These are phyloP conservation scores for Argyrosomus regius DNA, from an alignment of 2,797 vertebrate genomes.

Conservation along the genomic window DNA sequence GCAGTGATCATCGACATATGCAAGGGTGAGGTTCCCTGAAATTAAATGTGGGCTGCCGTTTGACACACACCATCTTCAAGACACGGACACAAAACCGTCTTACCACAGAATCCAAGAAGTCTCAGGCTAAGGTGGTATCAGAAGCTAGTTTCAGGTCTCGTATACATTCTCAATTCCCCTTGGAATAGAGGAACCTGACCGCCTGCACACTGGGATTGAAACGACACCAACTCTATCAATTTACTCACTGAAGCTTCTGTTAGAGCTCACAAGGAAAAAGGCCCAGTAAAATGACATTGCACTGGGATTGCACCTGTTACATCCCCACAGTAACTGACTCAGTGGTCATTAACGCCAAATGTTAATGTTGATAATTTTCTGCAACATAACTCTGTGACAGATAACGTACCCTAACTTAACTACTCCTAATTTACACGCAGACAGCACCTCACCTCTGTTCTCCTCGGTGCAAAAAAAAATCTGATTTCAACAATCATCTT, in stretches of 20 bases:
- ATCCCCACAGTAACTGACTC: slow-evolving; percentile 24
- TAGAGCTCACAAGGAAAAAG: not conserved
- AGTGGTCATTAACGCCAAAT: slow-evolving; percentile 26
- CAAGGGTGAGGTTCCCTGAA: slow-evolving; percentile 13
- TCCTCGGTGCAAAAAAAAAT: slow-evolving; percentile 37
- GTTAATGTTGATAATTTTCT: slow-evolving; percentile 25
- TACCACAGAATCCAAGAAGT: slow-evolving; percentile 79
- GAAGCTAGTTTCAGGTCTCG: slow-evolving; percentile 83
- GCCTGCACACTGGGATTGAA: slow-evolving; percentile 71
- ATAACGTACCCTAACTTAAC: slow-evolving; percentile 25
- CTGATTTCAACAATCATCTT: slow-evolving; percentile 53
- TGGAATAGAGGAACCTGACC: slow-evolving; percentile 81
- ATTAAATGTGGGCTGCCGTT: slow-evolving; percentile 10
- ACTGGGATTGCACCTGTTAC: slow-evolving; percentile 34
- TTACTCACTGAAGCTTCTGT: slow-evolving; percentile 5
- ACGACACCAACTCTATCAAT: slow-evolving; percentile 26
- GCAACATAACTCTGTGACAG: slow-evolving; percentile 33
- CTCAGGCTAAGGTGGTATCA: slow-evolving; percentile 71
- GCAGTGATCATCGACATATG: not conserved
- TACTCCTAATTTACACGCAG: slow-evolving; percentile 17
- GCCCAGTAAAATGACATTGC: not conserved
- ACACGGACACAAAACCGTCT: slow-evolving; percentile 23
- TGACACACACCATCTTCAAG: not conserved
- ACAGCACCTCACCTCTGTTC: slow-evolving; percentile 24
- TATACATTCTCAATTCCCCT: slow-evolving; percentile 85